Base-by-base conservation (phyloP, 2,888 invertebrate species). In the Azorinus chamasolen region DNA sequence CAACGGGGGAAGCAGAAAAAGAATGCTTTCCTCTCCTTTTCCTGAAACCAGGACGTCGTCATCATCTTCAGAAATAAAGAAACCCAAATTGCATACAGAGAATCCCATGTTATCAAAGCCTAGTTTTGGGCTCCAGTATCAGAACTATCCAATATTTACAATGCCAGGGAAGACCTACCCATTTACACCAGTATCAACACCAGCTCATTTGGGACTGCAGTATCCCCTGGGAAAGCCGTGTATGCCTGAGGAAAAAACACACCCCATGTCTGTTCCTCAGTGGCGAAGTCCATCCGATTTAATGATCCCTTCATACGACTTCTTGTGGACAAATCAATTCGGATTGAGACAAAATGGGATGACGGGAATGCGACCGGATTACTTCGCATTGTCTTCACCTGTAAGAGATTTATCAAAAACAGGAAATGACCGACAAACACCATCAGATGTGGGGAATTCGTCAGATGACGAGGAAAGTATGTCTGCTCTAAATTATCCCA, bases 1-100 rank as follows among this genome's bases (percentile, higher is more conserved):
- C 93, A 99, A 99, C 93, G 99, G 99, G 0, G 99, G 99, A 0
- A 97, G 97, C 0, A 94, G 98, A 63, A 97, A 97, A 91, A 94
- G 97, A 70, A 83, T 89, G 39, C 57, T 88, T 22, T 79, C 88
- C 8, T 58, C 82, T 0, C 65, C 66, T n/a, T 76, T 70, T 39
- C 55, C 53, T 2, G 71, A 68, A 6, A 45, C 61, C 2, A 39
- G 58, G 2, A 16, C 20, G 18, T 20, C 62, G 8, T 27, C 45
- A 6, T 27, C 71, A 18, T 16, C 61, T n/a, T 54, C 62, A 2
- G 75, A 64, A 18, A 37, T 66, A 14, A 84, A 84, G 69, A 76
- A 79, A 74, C 79, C 70, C 8, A 79, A 83, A 54, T 10, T 77
- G 2, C 53, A 59, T 6, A 54, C 74, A 2, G 71, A 66, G 14